These are phyloP conservation scores for Cantharis nigra DNA, from an alignment of 2,888 invertebrate genomes.

Conservation along the genomic window DNA sequence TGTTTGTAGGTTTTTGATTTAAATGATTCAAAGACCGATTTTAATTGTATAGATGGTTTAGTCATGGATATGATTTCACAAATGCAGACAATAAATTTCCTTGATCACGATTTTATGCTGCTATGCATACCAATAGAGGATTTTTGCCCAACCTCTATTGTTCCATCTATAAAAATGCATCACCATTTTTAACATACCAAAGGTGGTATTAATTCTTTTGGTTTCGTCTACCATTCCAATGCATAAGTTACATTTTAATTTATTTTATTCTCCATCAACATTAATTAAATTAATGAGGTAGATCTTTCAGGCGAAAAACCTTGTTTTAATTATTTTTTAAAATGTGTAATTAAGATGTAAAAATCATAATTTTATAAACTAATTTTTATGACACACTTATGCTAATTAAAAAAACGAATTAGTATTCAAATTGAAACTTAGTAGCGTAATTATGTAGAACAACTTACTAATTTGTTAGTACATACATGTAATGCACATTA, in stretches of 20 bases:
- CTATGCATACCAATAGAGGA: background rate
- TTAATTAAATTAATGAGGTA: too few relatives aligned
- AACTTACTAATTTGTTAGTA: background rate
- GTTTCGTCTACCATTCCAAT: too few relatives aligned
- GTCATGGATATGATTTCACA: background rate
- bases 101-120: background rate
- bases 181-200: background rate
- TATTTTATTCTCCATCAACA: too few relatives aligned
- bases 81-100: background rate
- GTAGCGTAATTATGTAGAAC: background rate
- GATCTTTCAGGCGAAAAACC: background rate
- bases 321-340: background rate
- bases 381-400: background rate
- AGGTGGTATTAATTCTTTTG: too few relatives aligned
- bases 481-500: background rate
- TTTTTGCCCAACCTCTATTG: background rate
- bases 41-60: background rate
- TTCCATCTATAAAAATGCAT: background rate
- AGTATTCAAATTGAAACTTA: background rate
- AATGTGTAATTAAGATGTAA: background rate
- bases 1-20: too few relatives aligned
- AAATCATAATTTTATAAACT: background rate
- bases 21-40: too few relatives aligned
- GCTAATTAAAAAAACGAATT: conserved; percentile 5
- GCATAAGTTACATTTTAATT: too few relatives aligned